These are phyloP conservation scores for Teinopalpus imperialis DNA, from an alignment of 2,888 invertebrate species.

Conservation along the genomic window DNA sequence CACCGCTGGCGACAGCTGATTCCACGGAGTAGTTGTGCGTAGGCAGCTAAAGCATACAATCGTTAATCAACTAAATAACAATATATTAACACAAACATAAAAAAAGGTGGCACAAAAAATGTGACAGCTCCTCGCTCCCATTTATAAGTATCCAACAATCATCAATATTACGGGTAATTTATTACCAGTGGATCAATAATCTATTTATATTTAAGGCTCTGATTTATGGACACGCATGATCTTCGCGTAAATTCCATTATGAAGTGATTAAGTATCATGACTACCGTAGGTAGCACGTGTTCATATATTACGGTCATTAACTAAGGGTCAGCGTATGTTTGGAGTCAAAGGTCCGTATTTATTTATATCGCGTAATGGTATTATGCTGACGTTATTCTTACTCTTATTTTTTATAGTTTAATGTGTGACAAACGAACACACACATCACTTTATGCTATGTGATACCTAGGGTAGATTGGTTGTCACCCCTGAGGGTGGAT, in stretches of 20 bases:
- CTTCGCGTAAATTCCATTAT: slow-evolving; percentile 3
- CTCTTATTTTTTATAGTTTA: too few relatives aligned
- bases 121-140: neutral
- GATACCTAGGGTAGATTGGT: too few relatives aligned
- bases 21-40: too few relatives aligned
- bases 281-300: slow-evolving; percentile 1
- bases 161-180: slow-evolving; percentile 20
- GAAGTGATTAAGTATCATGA: slow-evolving; percentile 17
- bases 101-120: neutral
- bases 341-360: neutral
- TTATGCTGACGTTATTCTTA: too few relatives aligned
- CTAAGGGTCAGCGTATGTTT: neutral
- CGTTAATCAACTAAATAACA: slow-evolving; percentile 10
- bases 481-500: too few relatives aligned
- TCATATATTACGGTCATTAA: slow-evolving; percentile 7
- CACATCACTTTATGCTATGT: too few relatives aligned
- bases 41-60: neutral
- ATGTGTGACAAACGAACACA: too few relatives aligned
- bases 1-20: too few relatives aligned
- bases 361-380: too few relatives aligned
- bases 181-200: slow-evolving; percentile 3
- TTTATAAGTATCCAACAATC: slow-evolving; percentile 18
- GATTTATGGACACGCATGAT: slow-evolving; percentile 18
- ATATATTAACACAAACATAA: neutral
- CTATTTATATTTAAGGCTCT: slow-evolving; percentile 11